Evolutionary conservation across 2,888 invertebrate species (phyloP).

Genomic region (Spodoptera littoralis): DNA sequence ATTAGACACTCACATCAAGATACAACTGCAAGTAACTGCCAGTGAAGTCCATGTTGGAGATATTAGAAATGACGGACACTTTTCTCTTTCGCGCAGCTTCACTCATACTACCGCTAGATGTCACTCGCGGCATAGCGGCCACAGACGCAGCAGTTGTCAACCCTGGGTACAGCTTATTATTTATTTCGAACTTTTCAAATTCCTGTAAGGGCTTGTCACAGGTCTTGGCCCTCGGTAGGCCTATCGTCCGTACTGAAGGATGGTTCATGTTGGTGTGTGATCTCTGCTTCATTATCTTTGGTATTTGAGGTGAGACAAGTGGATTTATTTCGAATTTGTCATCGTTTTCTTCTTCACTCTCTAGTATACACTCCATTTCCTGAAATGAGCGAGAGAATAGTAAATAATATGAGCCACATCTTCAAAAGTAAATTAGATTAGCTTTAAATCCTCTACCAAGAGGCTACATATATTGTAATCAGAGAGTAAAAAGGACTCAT

Average conservation of each 20-base stretch:
- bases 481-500: too few species aligned
- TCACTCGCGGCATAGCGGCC: slow-evolving; percentile 84
- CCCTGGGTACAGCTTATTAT: slow-evolving; percentile 68
- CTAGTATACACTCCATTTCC: slow-evolving; percentile 92
- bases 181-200: slow-evolving; percentile 63
- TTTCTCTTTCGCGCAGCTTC: slow-evolving; percentile 88
- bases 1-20: slow-evolving; percentile 86
- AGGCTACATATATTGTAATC: too few species aligned
- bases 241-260: slow-evolving; percentile 81
- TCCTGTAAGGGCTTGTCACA: slow-evolving; percentile 85
- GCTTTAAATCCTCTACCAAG: too few species aligned
- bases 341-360: slow-evolving; percentile 90
- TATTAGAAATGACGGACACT: slow-evolving; percentile 91
- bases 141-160: slow-evolving; percentile 84
- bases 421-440: too few species aligned
- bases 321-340: slow-evolving; percentile 88
- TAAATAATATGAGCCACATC: not conserved
- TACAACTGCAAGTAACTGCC: slow-evolving; percentile 92
- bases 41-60: slow-evolving; percentile 93
- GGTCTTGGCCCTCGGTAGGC: slow-evolving; percentile 83
- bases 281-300: slow-evolving; percentile 78
- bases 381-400: slow-evolving; percentile 65
- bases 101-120: slow-evolving; percentile 85
- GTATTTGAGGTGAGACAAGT: slow-evolving; percentile 75
- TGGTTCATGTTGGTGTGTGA: slow-evolving; percentile 83